Evolutionary conservation across 1,140 invertebrate species (phyloP).

Genomic region (Pogonomyrmex californicus): DNA sequence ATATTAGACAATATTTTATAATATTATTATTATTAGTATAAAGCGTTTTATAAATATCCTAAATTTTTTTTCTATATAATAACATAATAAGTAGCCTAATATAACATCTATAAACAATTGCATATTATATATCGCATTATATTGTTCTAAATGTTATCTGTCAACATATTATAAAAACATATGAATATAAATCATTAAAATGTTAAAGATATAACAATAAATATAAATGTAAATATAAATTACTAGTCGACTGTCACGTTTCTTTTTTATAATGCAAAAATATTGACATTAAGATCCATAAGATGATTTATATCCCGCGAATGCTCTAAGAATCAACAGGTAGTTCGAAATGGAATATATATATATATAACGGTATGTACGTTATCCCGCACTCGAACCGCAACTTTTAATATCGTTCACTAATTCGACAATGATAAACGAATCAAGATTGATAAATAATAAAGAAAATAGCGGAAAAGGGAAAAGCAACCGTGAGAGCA

Average conservation of each 20-base stretch:
- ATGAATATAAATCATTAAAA: not conserved
- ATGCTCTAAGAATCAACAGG: conserved; percentile 68
- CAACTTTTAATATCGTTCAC: conserved; percentile 3
- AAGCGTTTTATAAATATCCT: not conserved
- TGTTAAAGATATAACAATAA: not conserved
- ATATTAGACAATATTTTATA: not conserved
- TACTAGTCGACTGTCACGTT: not conserved
- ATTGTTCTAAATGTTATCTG: not conserved
- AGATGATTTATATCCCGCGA: conserved; percentile 49
- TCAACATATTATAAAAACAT: not conserved
- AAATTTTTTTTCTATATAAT: not conserved
- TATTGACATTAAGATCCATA: conserved; percentile 9
- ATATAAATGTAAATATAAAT: not conserved
- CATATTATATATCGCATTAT: not conserved
- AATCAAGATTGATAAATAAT: not conserved
- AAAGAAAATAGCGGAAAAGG: conserved; percentile 18
- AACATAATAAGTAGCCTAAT: not conserved
- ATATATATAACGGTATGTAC: conserved; percentile 66
- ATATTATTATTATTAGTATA: not conserved
- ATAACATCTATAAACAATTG: not conserved
- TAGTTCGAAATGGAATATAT: conserved; percentile 37
- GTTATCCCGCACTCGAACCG: conserved; percentile 61
- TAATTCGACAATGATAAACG: not conserved
- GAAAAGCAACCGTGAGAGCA: conserved; percentile 37
- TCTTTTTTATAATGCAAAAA: not conserved